A percentile compares a stretch with the other conserved stretches of the same genome.
Conservation (phyloP, 2,888 invertebrate species). For the Chironomus riparius region DNA sequence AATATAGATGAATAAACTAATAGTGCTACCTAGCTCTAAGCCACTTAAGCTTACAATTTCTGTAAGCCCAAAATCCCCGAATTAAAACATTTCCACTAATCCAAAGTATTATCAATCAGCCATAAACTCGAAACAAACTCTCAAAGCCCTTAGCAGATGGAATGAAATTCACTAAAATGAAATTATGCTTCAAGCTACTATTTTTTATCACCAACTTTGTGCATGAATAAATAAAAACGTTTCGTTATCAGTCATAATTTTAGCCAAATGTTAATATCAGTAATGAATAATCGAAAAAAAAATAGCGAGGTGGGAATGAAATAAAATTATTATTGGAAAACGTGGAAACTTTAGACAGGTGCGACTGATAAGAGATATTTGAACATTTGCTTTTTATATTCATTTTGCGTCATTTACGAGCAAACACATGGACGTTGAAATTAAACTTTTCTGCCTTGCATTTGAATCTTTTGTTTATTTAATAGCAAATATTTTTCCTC, state of each 20-base stretch:
- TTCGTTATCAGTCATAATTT: background rate
- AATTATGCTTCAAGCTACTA: background rate
- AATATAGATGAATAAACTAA: too few relatives aligned
- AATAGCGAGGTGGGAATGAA: background rate
- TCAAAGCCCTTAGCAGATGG: background rate
- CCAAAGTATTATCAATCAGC: too few relatives aligned
- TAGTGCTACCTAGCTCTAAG: too few relatives aligned
- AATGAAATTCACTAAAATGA: background rate
- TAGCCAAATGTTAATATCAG: background rate
- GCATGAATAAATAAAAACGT: background rate
- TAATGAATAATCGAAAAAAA: background rate
- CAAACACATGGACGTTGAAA: too few relatives aligned
- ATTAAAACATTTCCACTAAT: too few relatives aligned
- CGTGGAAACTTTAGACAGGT: background rate
- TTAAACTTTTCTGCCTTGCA: background rate
- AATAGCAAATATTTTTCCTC: background rate
- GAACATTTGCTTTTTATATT: background rate
- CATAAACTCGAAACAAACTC: too few relatives aligned
- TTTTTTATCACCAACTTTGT: too few relatives aligned
- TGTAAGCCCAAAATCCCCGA: too few relatives aligned
- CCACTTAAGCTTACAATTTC: too few relatives aligned
- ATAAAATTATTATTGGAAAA: background rate
- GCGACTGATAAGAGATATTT: background rate
- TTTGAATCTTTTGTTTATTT: constrained; percentile 25
- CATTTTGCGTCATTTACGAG: background rate